Percentiles rank a stretch among this genome's conserved stretches.
phyloP scores from a whole-genome alignment of 2,888 invertebrate genomes.

The Myathropa florea region DNA sequence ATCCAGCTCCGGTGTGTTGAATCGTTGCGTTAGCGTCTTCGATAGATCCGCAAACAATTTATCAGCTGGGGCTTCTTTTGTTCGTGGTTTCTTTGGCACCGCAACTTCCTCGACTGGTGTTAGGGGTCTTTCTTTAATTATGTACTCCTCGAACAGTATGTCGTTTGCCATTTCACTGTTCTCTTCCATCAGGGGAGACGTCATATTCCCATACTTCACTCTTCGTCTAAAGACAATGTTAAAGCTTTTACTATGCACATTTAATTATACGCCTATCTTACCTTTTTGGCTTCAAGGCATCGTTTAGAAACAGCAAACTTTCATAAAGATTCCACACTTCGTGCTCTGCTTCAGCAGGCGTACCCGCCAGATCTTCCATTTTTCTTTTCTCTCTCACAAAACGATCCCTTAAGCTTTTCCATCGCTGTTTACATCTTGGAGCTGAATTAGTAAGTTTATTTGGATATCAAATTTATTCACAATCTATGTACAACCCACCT shows the following conservation, averaged over 20 bases:
- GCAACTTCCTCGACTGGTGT: no score
- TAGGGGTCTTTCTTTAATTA: no score
- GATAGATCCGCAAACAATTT: neutral
- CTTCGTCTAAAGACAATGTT: neutral
- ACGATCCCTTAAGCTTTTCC: conserved; percentile 8
- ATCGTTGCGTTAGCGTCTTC: neutral
- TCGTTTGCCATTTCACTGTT: no score
- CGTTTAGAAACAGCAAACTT: neutral
- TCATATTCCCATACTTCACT: no score
- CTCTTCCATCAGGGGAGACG: no score
- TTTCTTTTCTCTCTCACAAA: neutral
- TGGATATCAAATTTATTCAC: neutral
- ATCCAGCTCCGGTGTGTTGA: neutral
- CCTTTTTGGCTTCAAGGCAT: neutral
- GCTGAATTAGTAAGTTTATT: neutral
- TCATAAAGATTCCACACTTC: neutral
- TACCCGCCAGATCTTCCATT: neutral
- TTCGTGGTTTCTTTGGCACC: neutral
- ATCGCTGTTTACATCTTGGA: conserved; percentile 15
- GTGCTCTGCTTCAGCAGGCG: neutral
- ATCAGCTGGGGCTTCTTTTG: neutral
- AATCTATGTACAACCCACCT: neutral
- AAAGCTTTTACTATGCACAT: neutral
- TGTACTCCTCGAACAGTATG: no score
- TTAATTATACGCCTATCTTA: neutral